Percentiles rank a stretch among this genome's conserved stretches.
phyloP scores from a whole-genome alignment of 2,113 vertebrate genomes.

The Cranoglanis bouderius region DNA sequence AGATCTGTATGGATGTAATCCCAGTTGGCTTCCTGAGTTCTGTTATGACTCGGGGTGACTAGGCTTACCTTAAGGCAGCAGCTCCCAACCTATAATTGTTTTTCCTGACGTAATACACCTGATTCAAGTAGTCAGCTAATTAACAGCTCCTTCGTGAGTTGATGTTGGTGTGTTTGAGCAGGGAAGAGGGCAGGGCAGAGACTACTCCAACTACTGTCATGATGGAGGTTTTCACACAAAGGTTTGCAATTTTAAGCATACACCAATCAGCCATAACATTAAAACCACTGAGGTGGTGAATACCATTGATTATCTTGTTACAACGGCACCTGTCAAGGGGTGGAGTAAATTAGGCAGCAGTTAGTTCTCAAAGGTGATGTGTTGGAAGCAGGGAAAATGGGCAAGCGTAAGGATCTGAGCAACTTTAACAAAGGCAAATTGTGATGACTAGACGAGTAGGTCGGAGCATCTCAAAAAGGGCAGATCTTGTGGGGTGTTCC shows the following conservation, averaged over 20 bases:
- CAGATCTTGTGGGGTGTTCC: too few species aligned
- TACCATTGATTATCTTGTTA: too few species aligned
- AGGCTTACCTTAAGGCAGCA: background rate
- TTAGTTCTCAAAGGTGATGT: too few species aligned
- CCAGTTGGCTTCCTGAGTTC: background rate
- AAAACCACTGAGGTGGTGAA: too few species aligned
- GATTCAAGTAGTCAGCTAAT: background rate
- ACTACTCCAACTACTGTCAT: background rate
- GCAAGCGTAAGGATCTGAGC: too few species aligned
- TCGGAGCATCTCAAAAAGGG: too few species aligned
- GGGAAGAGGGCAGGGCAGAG: background rate
- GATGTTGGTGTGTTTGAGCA: background rate
- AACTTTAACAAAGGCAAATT: too few species aligned
- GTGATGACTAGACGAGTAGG: too few species aligned
- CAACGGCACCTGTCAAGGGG: too few species aligned
- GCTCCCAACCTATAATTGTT: background rate
- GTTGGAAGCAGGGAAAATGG: too few species aligned
- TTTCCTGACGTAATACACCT: background rate
- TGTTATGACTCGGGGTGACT: background rate
- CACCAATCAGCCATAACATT: too few species aligned
- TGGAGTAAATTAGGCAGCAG: too few species aligned
- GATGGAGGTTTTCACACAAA: background rate
- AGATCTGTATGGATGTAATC: background rate
- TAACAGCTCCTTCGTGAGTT: conserved; percentile 5
- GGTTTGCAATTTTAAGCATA: background rate